Conservation (phyloP, 1,140 invertebrate species). For the Sycobia sp. region DNA sequence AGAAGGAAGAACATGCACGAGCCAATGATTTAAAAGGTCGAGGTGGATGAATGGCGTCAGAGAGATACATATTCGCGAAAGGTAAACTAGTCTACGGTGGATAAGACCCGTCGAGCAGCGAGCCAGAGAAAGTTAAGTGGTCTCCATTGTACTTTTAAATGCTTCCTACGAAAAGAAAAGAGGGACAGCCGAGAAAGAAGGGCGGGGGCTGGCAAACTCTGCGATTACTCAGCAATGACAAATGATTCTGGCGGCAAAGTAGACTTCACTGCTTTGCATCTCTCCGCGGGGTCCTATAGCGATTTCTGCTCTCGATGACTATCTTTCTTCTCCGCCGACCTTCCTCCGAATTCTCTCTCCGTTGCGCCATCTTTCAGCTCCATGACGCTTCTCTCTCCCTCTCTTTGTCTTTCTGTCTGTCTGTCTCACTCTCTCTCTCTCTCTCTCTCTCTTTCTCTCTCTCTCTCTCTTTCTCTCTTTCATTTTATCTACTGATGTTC, state of each 20-base stretch:
- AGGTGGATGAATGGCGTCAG: neutral
- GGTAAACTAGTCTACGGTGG: constrained; percentile 32
- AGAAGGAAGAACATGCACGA: neutral
- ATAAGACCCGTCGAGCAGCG: constrained; percentile 36
- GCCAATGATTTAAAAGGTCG: constrained; percentile 22
- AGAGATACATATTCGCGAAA: neutral
- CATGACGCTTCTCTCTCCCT: neutral
- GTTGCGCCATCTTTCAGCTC: neutral
- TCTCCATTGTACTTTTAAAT: constrained; percentile 57
- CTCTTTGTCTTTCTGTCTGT: neutral
- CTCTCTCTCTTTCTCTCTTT: no score
- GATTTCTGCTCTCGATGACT: no score
- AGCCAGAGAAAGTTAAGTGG: constrained; percentile 50
- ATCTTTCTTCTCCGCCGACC: no score
- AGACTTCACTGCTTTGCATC: constrained; percentile 40
- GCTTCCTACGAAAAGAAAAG: constrained; percentile 2
- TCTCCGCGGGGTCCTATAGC: no score
- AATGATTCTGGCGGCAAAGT: constrained; percentile 46
- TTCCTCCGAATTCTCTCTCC: no score
- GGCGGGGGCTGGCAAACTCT: constrained; percentile 42
- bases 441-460: neutral
- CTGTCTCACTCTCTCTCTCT: neutral
- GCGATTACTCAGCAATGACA: constrained; percentile 56
- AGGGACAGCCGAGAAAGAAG: no score
- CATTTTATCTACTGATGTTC: no score